phyloP scores from a whole-genome alignment of 2,113 vertebrate genomes.

The Phainopepla nitens region DNA sequence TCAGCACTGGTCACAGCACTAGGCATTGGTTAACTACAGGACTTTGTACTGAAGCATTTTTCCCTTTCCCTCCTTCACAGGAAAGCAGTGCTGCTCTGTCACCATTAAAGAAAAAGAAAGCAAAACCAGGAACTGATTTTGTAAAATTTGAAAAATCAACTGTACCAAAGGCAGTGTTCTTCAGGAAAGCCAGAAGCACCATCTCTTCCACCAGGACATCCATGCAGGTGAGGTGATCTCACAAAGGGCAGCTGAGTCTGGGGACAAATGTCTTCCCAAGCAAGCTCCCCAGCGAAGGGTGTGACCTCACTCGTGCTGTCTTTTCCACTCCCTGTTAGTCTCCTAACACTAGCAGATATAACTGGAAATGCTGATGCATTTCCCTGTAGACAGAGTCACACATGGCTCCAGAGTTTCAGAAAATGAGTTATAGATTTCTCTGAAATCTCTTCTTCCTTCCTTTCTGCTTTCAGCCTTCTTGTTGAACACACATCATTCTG shows the following conservation, averaged over 20 bases:
- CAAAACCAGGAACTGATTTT: slow-evolving; percentile 66
- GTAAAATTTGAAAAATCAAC: slow-evolving; percentile 73
- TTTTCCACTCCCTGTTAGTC: neutral
- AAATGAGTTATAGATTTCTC: neutral
- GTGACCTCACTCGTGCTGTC: neutral
- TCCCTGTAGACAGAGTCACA: neutral
- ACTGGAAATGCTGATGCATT: neutral
- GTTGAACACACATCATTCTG: neutral
- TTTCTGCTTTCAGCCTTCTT: neutral
- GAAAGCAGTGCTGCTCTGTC: neutral
- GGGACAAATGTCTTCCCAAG: neutral
- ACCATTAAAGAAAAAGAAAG: slow-evolving; percentile 50
- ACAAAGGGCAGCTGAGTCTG: neutral
- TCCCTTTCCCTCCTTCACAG: slow-evolving; percentile 8
- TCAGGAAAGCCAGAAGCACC: slow-evolving; percentile 70
- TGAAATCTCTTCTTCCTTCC: neutral
- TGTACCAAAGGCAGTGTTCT: slow-evolving; percentile 79
- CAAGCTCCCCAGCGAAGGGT: neutral
- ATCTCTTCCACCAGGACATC: neutral
- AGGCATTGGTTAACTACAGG: neutral
- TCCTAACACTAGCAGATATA: neutral
- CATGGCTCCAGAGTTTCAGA: neutral
- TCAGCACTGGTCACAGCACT: neutral
- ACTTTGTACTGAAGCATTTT: neutral
- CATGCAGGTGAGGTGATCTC: slow-evolving; percentile 33